Base-by-base conservation (phyloP, 1,140 invertebrate species). In the Drosophila equinoxialis region DNA sequence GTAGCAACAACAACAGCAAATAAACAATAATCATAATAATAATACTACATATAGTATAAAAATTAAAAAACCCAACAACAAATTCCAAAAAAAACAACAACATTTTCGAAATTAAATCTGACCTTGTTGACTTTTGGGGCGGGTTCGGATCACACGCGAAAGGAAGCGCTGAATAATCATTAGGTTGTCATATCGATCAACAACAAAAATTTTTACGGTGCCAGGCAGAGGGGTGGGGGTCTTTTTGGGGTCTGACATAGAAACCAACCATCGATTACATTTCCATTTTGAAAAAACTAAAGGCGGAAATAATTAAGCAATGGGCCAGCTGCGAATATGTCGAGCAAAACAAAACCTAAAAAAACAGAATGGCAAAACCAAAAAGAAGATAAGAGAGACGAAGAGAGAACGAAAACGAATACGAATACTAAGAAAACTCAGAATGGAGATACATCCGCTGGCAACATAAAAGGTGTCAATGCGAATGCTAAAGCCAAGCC, bases 91-190 rank as follows among this genome's bases (percentile, higher is more conserved):
- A 63, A 6, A 6, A 13, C 45, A 30, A 45, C 20, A 42, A 10
- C 23, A 33, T 17, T 64, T 30, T n/a, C 7, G 8, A 14, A 35
- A 89, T 89, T 90, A 90, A 90, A 89, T 90, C 68, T 89, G 84
- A 89, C 84, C 84, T 89, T 89, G 85, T 74, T 89, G 83, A 33
- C 65, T 26, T 68, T 68, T 77, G 58, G 58, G 71, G 64, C 39
- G 41, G 41, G 8, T 51, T 51, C 73, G 77, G 74, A 59, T 71
- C 71, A 30, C 83, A 89, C 71, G 77, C 80, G 84, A 87, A 87
- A 87, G 83, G 83, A 87, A 87, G 84, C 84, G 80, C 84, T 89
- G 80, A 87, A 78, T 89, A 87, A 87, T 87, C 77, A 89, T 69
- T 78, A 83, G 66, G 66, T 68, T 83, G 79, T 87, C 82, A 79